Evolutionary conservation across 2,888 invertebrate species (phyloP).

Genomic region (Aricia artaxerxes): DNA sequence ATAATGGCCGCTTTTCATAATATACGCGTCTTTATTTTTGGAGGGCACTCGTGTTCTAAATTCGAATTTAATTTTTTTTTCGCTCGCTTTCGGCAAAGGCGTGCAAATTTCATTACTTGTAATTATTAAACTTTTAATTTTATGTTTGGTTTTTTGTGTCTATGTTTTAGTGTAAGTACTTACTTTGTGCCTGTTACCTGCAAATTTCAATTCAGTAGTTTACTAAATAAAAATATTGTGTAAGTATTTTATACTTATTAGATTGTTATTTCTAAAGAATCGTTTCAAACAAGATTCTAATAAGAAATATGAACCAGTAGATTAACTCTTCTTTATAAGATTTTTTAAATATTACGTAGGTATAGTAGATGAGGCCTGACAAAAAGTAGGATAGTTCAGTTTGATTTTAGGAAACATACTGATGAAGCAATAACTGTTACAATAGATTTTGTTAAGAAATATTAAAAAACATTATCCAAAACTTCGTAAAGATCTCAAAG

Average conservation of each 20-base stretch:
- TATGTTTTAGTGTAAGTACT: not conserved
- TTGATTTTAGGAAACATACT: too few species aligned
- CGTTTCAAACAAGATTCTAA: not conserved
- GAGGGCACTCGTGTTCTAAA: conserved; percentile 25
- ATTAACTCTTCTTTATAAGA: not conserved
- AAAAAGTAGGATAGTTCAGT: too few species aligned
- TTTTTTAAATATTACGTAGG: not conserved
- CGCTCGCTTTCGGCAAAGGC: conserved; percentile 25
- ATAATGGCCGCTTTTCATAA: conserved; percentile 39
- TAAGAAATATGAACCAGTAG: not conserved
- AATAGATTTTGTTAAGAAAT: not conserved
- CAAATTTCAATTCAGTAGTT: not conserved
- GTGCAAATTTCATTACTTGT: conserved; percentile 2
- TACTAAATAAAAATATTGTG: not conserved
- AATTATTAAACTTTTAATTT: conserved; percentile 19
- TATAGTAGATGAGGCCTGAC: too few species aligned
- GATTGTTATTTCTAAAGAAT: not conserved
- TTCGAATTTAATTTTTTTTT: conserved; percentile 28
- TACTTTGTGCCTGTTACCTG: not conserved
- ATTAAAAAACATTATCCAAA: not conserved
- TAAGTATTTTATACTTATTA: not conserved
- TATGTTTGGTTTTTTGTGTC: not conserved
- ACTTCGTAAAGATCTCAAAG: not conserved
- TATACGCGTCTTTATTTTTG: conserved; percentile 27
- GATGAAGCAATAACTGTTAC: not conserved